Evolutionary conservation across 2,888 invertebrate species (phyloP), one percentile per base, ranked within the genome.

Genomic region (Xylophagus ater): DNA sequence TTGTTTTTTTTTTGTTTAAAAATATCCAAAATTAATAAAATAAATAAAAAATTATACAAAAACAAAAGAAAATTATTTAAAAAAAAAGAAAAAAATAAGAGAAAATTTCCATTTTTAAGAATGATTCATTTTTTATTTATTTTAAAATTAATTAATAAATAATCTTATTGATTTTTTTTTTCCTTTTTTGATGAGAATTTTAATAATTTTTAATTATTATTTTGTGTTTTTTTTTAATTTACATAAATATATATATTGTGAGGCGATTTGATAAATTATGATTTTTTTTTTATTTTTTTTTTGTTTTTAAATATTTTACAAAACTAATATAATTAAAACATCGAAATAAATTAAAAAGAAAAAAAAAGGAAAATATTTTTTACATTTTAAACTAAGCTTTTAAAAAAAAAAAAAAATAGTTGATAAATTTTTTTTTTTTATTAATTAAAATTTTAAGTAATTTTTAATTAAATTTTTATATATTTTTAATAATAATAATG

Each of bases 171-270:
- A 21, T 40, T 15, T 23, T 38, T 33, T 19, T 37, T 34, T 32
- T 19, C 29, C 19, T 37, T 31, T 32, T 35, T 32, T 18, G 38
- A 14, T 32, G 34, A 14, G 40, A 36, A 25, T 15, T 34, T 41
- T 21, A 34, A 40, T 40, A 32, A n/a, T n/a, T n/a, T n/a, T 45
- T 44, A 42, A 44, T 46, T 46, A 44, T 43, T 46, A 42, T 46
- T 29, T 40, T 40, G 43, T 41, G 43, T 29, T 37, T 28, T n/a
- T n/a, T n/a, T 38, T 23, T 41, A 41, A 36, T 45, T 41, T 32
- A 10, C 37, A 20, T 42, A 39, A 26, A 25, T 39, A 41, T 47
- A 47, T 47, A 47, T 47, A 47, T 47, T 47, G 47, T 47, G 45
- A 47, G 47, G 45, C 45, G 45, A 47, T 40, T 42, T 40, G 30